Percentiles rank a stretch among this genome's conserved stretches.
Conservation (phyloP, 1,140 invertebrate genomes). For the Drosophila mayri region DNA sequence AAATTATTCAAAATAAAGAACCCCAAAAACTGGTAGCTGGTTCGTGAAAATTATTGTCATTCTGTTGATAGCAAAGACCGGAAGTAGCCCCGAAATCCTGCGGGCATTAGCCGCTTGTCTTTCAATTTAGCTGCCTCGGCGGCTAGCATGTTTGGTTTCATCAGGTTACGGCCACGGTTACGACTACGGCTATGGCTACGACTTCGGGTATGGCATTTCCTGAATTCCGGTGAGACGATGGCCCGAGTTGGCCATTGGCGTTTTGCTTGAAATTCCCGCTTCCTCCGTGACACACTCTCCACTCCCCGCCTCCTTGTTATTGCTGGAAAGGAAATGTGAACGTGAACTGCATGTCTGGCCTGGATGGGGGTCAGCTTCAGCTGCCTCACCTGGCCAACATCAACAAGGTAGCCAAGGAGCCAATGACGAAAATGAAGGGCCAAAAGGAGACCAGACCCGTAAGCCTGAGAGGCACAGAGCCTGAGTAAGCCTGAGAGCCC, state of each 20-base stretch:
- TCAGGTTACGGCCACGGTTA: constrained; percentile 49
- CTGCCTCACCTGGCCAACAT: constrained; percentile 51
- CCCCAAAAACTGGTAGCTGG: too few species aligned
- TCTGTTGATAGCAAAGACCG: constrained; percentile 30
- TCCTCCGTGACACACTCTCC: constrained; percentile 42
- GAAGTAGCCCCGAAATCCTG: constrained; percentile 40
- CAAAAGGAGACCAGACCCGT: constrained; percentile 6
- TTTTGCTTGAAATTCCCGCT: constrained; percentile 63
- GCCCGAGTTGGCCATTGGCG: constrained; percentile 66
- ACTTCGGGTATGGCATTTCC: constrained; percentile 14
- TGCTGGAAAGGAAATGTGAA: constrained; percentile 69
- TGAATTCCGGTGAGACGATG: constrained; percentile 30
- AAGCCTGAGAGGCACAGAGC: constrained; percentile 1
- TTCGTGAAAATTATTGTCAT: constrained; percentile 37
- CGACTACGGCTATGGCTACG: constrained; percentile 13
- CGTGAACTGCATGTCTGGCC: constrained; percentile 57
- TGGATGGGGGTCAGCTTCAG: constrained; percentile 38
- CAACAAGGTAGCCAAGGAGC: constrained; percentile 22
- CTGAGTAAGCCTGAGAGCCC: constrained; percentile 24
- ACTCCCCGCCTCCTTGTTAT: constrained; percentile 48
- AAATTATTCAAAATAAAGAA: neutral
- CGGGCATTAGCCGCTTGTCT: constrained; percentile 58
- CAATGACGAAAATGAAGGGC: neutral
- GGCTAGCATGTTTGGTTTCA: constrained; percentile 55
- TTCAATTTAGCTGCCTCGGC: constrained; percentile 53